Base-by-base conservation (phyloP, 1,140 invertebrate genomes). In the Aphis gossypii region DNA sequence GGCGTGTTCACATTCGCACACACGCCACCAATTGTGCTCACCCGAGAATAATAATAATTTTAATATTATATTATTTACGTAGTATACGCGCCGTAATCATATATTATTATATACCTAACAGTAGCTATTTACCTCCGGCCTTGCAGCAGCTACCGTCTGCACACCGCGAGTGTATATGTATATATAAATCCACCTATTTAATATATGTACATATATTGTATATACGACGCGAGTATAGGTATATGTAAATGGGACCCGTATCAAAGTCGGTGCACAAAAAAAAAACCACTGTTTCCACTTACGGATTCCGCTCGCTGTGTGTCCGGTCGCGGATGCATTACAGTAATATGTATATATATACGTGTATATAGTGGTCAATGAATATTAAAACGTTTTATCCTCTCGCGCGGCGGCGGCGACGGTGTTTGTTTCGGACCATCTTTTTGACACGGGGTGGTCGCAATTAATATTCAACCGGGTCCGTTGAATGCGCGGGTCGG, bases 371-470 rank as follows among this genome's bases (percentile, higher is more conserved):
- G 91, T 92, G 35, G n/a, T 82, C 91, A 83, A 92, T 92, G 91
- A 92, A 92, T 92, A 92, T 92, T 92, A 92, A 92, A 83, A 83
- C 91, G 46, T 92, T 92, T 92, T 83, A 83, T 83, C 91, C 91
- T 92, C 60, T 30, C 41, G 2, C 44, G 20, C 20, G 51, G 44
- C 35, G 56, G 14, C n/a, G 38, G 89, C 21, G 23, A 23, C 25
- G 18, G 68, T 92, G 60, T 90, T 35, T 83, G 56, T 35, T 48
- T 92, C 91, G 91, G 91, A 92, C n/a, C 44, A n/a, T 92, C 44
- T 83, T 83, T 51, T 46, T 44, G 68, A 83, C 76, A 83, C 76
- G 21, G 68, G 91, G 68, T 83, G 91, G 91, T 92, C 91, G 91
- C 91, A 30, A 51, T 92, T 92, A 92, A 92, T 92, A 92, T 83